Evolutionary conservation across 2,797 vertebrate species (phyloP).

Genomic region (Prionace glauca): DNA sequence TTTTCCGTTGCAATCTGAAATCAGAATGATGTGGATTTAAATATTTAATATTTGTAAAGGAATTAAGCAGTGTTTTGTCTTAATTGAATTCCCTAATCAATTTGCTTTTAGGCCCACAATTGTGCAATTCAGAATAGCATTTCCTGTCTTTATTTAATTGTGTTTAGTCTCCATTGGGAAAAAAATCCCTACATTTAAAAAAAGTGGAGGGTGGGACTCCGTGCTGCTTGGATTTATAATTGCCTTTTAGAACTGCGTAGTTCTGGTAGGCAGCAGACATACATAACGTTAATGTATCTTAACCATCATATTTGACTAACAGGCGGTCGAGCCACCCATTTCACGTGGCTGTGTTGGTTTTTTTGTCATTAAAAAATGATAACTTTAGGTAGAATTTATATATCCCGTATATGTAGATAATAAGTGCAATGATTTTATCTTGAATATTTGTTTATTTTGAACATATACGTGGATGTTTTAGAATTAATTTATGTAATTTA

Average conservation of each 20-base stretch:
- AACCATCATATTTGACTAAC: background rate
- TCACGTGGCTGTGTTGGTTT: background rate
- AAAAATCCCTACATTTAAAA: background rate
- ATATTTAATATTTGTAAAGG: constrained; percentile 57
- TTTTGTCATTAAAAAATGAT: background rate
- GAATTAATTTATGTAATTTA: background rate
- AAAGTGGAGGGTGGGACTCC: background rate
- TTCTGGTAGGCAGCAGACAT: background rate
- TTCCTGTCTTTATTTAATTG: constrained; percentile 52
- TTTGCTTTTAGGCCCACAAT: constrained; percentile 52
- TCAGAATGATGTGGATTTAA: constrained; percentile 54
- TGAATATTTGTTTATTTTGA: constrained; percentile 26
- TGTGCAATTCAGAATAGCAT: constrained; percentile 45
- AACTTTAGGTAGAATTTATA: background rate
- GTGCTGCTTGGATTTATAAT: constrained; percentile 23
- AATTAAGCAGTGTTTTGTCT: constrained; percentile 64
- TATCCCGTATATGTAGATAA: background rate
- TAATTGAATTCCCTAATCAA: constrained; percentile 54
- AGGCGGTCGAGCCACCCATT: background rate
- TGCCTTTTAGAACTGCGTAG: constrained; percentile 1
- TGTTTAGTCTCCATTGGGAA: constrained; percentile 17
- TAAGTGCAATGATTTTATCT: background rate
- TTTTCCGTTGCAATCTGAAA: constrained; percentile 49
- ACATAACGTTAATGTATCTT: background rate
- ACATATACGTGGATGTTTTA: too few relatives aligned